Conservation (phyloP, 2,797 vertebrate genomes). For the Crax fasciolata region DNA sequence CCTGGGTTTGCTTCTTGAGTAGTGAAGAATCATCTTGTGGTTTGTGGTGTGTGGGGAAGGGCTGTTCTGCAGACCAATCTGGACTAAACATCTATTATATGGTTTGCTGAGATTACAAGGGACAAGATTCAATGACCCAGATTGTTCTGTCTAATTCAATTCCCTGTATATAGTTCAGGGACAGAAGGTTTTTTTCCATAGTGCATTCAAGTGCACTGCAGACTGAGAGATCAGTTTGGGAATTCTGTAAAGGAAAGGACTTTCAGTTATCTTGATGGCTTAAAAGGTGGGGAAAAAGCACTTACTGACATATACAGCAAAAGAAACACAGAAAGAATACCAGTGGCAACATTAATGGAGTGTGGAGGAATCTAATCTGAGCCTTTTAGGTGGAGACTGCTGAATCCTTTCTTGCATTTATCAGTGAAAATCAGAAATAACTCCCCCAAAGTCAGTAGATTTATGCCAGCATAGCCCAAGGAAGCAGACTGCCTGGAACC, state of each 20-base stretch:
- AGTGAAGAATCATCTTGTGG: not conserved
- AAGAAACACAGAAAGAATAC: conserved; percentile 28
- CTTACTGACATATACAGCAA: not conserved
- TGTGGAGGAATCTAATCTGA: conserved; percentile 52
- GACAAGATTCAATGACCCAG: not conserved
- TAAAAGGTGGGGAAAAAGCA: not conserved
- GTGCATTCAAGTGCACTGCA: conserved; percentile 1
- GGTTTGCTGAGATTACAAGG: not conserved
- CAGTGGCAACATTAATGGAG: conserved; percentile 11
- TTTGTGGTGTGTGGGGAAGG: not conserved
- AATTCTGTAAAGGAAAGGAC: not conserved
- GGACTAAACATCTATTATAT: not conserved
- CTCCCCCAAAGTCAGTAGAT: conserved; percentile 61
- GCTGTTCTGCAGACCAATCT: not conserved
- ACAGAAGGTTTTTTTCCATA: not conserved
- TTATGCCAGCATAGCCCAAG: conserved; percentile 60
- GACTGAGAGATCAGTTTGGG: not conserved
- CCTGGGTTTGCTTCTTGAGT: not conserved
- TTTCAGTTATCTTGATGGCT: conserved; percentile 30
- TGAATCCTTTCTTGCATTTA: conserved; percentile 50
- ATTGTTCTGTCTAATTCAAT: not conserved
- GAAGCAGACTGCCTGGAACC: conserved; percentile 78
- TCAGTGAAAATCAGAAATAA: conserved; percentile 64
- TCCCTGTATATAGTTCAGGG: not conserved
- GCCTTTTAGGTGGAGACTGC: conserved; percentile 28